Evolutionary conservation across 2,797 vertebrate genomes (phyloP), one percentile per base, ranked within the genome.

Genomic region (Lepilemur ruficaudatus): DNA sequence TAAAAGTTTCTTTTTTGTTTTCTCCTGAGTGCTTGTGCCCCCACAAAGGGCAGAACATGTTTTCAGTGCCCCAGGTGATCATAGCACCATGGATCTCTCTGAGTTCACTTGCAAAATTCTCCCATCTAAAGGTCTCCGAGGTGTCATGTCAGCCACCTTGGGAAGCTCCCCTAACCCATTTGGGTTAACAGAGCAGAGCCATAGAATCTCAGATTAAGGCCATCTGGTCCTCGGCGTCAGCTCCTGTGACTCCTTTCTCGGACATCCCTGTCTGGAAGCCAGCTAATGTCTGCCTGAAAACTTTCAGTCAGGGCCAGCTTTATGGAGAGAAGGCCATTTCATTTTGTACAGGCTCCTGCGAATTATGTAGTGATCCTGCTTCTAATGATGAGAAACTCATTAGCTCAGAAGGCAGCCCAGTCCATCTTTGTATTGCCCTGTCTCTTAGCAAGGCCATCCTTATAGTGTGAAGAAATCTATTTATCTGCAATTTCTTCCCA

Each of bases 401-500:
- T 85, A 85, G n/a, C 65, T 92, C 84, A 70, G 70, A 23, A 83
- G 55, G 20, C 67, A 96, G 48, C 43, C 32, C 46, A 43, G 93
- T 94, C 84, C 88, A 75, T 61, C 22, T 79, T 63, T 80, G 61
- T 14, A 67, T 12, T 43, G 17, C 43, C 84, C 73, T 87, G 35
- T 94, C 81, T 95, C 61, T 80, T 93, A 89, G 89, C 15, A 38
- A 95, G 43, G 28, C 15, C 70, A 72, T 78, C 48, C 20, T 96
- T 96, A 83, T 20, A 25, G 30, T 93, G 30, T 50, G 32, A 91
- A 91, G 65, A 96, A 96, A 91, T 93, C 73, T 80, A 59, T 89
- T 90, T 72, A 70, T 93, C 79, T 93, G 22, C 6, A 61, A 41
- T 84, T 96, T 92, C 65, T 93, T 78, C 5, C 84, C 32, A 87